These are phyloP conservation scores for Carassius gibelio DNA, from an alignment of 2,113 vertebrate species.

Conservation along the genomic window DNA sequence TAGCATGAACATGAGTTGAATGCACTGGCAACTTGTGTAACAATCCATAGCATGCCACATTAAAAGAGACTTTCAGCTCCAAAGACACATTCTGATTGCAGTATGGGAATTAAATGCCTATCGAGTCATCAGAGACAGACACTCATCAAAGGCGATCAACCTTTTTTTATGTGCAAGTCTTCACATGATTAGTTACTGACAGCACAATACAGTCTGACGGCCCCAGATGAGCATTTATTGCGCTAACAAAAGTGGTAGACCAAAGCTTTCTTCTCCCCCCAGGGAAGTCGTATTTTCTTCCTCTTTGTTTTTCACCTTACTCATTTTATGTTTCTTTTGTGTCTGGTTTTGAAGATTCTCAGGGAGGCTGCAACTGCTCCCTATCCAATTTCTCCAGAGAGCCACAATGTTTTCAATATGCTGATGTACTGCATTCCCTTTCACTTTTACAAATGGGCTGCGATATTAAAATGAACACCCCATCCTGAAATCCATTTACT, in stretches of 20 bases:
- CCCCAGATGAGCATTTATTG: conserved; percentile 9
- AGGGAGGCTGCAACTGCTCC: conserved; percentile 28
- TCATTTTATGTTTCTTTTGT: conserved; percentile 19
- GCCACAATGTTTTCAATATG: conserved; percentile 63
- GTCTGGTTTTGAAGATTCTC: conserved; percentile 29
- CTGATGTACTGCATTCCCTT: conserved; percentile 64
- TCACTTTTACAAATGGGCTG: conserved; percentile 65
- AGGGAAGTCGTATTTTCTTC: background rate
- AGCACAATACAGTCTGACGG: conserved; percentile 1
- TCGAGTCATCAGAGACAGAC: background rate
- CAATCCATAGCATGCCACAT: background rate
- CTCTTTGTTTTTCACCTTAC: conserved; percentile 8
- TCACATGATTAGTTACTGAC: conserved; percentile 19
- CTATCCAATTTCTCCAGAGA: conserved; percentile 57
- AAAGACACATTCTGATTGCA: conserved; percentile 14
- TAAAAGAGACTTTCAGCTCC: background rate
- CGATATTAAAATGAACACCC: conserved; percentile 70
- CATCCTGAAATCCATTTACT: conserved; percentile 67
- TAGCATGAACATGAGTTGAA: background rate
- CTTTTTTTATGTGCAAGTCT: conserved; percentile 8
- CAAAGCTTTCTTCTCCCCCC: conserved; percentile 16
- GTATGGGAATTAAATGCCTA: conserved; percentile 18
- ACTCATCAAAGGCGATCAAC: conserved; percentile 19
- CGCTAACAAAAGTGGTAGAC: conserved; percentile 11
- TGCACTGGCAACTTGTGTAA: background rate